Base-by-base conservation (phyloP, 2,113 vertebrate genomes). In the Lichenostomus cassidix region DNA sequence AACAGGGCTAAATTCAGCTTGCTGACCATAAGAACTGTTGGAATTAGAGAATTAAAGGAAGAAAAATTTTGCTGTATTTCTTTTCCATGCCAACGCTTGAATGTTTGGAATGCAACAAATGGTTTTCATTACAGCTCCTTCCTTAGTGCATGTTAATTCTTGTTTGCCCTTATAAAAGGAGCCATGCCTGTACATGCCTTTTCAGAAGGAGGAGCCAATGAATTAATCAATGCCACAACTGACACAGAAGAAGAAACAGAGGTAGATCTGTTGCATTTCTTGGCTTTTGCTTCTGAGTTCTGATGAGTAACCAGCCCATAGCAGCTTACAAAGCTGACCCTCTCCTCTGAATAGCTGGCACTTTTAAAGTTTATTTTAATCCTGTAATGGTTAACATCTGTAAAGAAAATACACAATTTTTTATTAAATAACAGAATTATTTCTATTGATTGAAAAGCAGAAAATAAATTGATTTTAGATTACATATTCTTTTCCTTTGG, bases 121-220 rank as follows among this genome's bases (percentile, higher is more conserved):
- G 90, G 80, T 90, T 96, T 91, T 94, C 64, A 78, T 93, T 95
- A 87, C 58, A 58, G 52, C 76, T 92, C 64, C 35, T 93, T 93
- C 83, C 83, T 58, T 85, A 56, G 44, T 46, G 46, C 88, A 24
- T 75, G 76, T 77, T 88, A 90, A 60, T 97, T 95, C 71, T 93
- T 94, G 85, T 83, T 92, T 94, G 76, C 65, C 60, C 47, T 67
- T 83, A 56, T 75, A 86, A 93, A 93, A 74, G n/a, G 68, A 90
- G 35, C 59, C 31, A 7, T 96, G 82, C 42, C 82, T 70, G 31
- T 65, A 83, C 83, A 83, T 85, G 90, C 74, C 87, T 86, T 86
- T 74, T 60, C 44, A 60, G 75, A 67, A 88, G 93, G 71, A 89
- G 69, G 53, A 71, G 64, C 81, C 47, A 78, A n/a, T 80, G 71